A percentile compares a stretch with the other conserved stretches of the same genome.
Conservation (phyloP, 2,113 vertebrate genomes). For the Rhineura floridana region DNA sequence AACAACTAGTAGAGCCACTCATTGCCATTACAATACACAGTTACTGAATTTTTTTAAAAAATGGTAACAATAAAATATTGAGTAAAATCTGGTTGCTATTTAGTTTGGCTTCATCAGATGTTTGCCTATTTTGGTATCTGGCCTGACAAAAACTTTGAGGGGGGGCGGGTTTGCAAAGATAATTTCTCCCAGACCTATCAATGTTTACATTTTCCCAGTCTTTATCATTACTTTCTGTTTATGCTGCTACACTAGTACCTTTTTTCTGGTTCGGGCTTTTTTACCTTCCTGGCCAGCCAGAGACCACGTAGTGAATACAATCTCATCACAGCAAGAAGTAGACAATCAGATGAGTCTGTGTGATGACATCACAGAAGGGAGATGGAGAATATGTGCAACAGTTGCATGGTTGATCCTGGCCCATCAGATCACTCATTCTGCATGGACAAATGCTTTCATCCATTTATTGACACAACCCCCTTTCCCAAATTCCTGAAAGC, state of each 20-base stretch:
- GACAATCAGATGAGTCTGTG: background rate
- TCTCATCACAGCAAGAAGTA: too few relatives aligned
- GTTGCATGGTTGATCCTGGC: background rate
- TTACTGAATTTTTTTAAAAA: fast-evolving
- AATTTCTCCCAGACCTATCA: background rate
- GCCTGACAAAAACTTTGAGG: background rate
- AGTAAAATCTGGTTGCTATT: background rate
- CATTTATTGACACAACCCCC: background rate
- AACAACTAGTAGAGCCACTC: too few relatives aligned
- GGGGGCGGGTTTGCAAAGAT: background rate
- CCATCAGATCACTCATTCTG: background rate
- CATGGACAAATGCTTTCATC: background rate
- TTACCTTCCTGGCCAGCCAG: background rate
- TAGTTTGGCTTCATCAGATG: background rate
- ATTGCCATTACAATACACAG: background rate
- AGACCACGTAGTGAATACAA: background rate
- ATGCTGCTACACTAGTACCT: background rate
- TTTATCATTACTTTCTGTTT: too few relatives aligned
- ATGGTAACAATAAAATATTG: background rate
- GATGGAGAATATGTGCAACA: background rate
- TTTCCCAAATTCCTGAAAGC: background rate
- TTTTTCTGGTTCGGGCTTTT: background rate
- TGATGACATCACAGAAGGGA: background rate
- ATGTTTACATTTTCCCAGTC: background rate
- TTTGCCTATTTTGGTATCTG: background rate